phyloP scores from a whole-genome alignment of 2,797 vertebrate genomes.

The Somateria mollissima region DNA sequence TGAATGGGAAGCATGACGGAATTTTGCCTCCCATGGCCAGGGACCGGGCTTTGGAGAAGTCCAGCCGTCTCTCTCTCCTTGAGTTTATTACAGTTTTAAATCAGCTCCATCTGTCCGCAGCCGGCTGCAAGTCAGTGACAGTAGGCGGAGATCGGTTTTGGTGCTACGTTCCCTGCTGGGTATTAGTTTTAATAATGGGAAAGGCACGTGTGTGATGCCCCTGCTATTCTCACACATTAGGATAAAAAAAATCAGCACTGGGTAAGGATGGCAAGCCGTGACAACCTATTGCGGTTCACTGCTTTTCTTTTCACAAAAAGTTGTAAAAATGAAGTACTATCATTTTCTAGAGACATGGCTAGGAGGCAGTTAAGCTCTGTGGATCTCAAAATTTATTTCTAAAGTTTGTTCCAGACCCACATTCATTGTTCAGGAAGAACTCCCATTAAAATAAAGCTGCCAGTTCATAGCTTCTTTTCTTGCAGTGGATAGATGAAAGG shows the following conservation, averaged over 20 bases:
- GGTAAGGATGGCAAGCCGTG: constrained; percentile 37
- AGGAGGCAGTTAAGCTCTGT: neutral
- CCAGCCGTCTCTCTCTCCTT: constrained; percentile 44
- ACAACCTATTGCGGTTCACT: neutral
- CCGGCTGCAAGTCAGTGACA: constrained; percentile 64
- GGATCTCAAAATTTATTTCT: neutral
- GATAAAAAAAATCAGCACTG: constrained; percentile 46
- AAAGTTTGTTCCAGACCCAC: neutral
- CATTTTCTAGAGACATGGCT: neutral
- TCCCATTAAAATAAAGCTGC: neutral
- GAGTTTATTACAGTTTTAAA: constrained; percentile 72
- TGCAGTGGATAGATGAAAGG: neutral
- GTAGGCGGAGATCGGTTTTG: constrained; percentile 40
- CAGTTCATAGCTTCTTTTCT: neutral
- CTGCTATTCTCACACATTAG: constrained; percentile 42
- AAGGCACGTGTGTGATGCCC: constrained; percentile 68
- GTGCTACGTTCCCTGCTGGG: constrained; percentile 71
- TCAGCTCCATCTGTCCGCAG: constrained; percentile 78
- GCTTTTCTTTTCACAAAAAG: neutral
- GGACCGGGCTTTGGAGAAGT: constrained; percentile 52
- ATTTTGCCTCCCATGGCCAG: constrained; percentile 77
- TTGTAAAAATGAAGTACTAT: neutral
- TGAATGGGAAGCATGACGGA: constrained; percentile 78
- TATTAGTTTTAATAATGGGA: constrained; percentile 63
- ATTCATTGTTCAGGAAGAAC: neutral